These are phyloP conservation scores for Ornithoptera alexandrae DNA, from an alignment of 2,888 invertebrate species.

Conservation along the genomic window DNA sequence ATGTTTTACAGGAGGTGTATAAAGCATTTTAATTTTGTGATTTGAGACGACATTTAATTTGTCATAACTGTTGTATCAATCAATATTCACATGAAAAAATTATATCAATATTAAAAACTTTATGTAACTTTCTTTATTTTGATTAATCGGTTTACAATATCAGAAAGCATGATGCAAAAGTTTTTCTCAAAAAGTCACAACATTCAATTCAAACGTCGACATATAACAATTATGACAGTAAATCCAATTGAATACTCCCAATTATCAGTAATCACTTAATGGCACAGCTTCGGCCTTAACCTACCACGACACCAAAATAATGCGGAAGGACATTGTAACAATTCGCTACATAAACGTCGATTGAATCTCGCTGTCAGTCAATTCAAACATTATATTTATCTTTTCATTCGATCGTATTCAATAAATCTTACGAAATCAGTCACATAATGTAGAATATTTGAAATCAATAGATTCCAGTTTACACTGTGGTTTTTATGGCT, in stretches of 20 bases:
- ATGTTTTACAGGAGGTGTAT: no score
- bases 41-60: no score
- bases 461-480: conserved; percentile 14
- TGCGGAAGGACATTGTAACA: conserved; percentile 28
- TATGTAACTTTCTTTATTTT: no score
- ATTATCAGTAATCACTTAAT: conserved; percentile 22
- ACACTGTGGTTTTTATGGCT: neutral
- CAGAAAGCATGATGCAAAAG: no score
- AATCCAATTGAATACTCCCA: conserved; percentile 15
- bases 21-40: no score
- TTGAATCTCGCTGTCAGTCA: conserved; percentile 16
- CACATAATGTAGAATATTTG: conserved; percentile 16
- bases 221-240: conserved; percentile 14
- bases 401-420: conserved; percentile 14
- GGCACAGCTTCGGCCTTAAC: conserved; percentile 24
- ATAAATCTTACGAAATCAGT: conserved; percentile 18
- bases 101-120: no score
- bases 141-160: no score
- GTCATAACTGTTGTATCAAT: no score
- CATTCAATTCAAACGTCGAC: neutral
- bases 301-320: conserved; percentile 26
- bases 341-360: conserved; percentile 26
- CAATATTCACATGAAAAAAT: no score
- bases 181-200: neutral
- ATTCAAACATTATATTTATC: conserved; percentile 21